phyloP scores from a whole-genome alignment of 2,113 vertebrate genomes.

The Sinocyclocheilus maitianheensis region DNA sequence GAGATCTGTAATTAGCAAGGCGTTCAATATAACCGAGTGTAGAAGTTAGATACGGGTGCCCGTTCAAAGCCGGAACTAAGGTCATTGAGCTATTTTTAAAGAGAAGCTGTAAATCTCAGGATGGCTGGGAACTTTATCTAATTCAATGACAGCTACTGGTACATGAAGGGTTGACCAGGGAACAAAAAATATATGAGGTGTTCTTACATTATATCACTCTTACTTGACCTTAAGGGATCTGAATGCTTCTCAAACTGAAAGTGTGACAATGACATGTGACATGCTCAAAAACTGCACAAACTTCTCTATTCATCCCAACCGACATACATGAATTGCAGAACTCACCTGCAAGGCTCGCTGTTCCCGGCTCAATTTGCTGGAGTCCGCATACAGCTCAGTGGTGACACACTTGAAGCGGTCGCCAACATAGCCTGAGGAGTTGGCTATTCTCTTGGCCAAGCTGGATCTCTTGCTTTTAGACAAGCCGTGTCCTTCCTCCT shows the following conservation, averaged over 20 bases:
- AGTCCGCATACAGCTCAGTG: slow-evolving; percentile 95
- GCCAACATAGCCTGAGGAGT: slow-evolving; percentile 96
- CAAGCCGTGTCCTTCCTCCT: slow-evolving; percentile 68
- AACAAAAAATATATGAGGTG: slow-evolving; percentile 1
- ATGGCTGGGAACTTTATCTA: background rate
- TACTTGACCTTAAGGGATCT: background rate
- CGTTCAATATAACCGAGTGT: slow-evolving; percentile 47
- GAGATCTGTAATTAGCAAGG: slow-evolving; percentile 56
- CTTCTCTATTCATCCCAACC: background rate
- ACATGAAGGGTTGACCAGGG: background rate
- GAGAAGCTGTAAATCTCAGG: slow-evolving; percentile 25
- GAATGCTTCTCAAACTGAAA: slow-evolving; percentile 11
- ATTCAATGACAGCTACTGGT: background rate
- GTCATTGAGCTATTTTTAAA: slow-evolving; percentile 24
- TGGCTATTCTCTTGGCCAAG: slow-evolving; percentile 94
- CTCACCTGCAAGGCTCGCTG: slow-evolving; percentile 98
- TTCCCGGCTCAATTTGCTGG: slow-evolving; percentile 97
- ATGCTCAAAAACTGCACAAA: slow-evolving; percentile 13
- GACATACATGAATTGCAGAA: background rate
- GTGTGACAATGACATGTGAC: slow-evolving; percentile 12
- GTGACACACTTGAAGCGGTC: slow-evolving; percentile 98
- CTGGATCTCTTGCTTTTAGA: slow-evolving; percentile 81
- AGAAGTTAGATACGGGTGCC: slow-evolving; percentile 47
- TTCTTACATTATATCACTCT: slow-evolving; percentile 10
- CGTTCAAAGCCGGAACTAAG: slow-evolving; percentile 35